A percentile compares a stretch with the other conserved stretches of the same genome.
phyloP scores from a whole-genome alignment of 2,113 vertebrate species.

The Henicopernis longicauda region DNA sequence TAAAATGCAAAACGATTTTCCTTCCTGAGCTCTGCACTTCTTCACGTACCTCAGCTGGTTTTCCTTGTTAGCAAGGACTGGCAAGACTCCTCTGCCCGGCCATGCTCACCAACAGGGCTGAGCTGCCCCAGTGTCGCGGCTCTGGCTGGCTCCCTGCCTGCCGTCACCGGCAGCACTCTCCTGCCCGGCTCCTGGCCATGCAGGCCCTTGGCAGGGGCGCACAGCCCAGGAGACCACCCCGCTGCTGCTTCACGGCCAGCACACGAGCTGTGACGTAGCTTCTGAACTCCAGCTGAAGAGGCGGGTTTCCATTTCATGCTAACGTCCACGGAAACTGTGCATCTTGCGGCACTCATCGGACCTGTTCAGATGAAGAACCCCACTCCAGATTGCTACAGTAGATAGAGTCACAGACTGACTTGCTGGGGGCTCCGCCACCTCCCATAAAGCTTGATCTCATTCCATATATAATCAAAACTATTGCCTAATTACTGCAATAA shows the following conservation, averaged over 20 bases:
- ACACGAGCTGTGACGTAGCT: neutral
- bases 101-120: rapidly evolving
- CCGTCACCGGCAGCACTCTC: rapidly evolving
- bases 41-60: neutral
- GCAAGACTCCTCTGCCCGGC: neutral
- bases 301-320: neutral
- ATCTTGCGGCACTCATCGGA: neutral
- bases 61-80: neutral
- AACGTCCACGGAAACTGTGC: neutral
- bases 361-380: neutral
- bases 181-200: rapidly evolving
- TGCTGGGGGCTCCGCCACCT: neutral
- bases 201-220: neutral
- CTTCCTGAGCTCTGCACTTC: neutral
- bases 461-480: conserved; percentile 16
- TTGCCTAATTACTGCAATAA: neutral
- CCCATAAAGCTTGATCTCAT: neutral
- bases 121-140: neutral
- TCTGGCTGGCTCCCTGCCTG: neutral
- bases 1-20: neutral
- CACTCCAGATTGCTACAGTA: neutral
- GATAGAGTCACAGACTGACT: neutral
- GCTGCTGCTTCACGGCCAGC: neutral
- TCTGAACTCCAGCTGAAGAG: neutral
- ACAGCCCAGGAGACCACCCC: neutral